phyloP scores from a whole-genome alignment of 1,140 invertebrate genomes.

The Tenebrio molitor region DNA sequence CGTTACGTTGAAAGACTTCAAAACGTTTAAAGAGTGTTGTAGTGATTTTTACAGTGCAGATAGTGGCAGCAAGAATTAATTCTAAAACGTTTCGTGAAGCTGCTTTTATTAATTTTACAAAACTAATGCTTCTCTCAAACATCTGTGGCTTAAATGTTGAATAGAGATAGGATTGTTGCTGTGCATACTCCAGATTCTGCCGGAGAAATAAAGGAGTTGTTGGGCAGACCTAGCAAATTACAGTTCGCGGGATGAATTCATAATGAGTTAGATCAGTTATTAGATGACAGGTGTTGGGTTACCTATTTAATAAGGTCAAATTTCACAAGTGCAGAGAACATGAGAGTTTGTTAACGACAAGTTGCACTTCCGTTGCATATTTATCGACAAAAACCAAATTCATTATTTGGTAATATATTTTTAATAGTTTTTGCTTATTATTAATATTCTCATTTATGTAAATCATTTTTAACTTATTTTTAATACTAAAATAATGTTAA shows the following conservation, averaged over 20 bases:
- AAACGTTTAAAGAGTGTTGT: constrained; percentile 44
- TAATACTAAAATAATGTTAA: too few relatives aligned
- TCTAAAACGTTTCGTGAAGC: not conserved
- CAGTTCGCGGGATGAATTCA: constrained; percentile 60
- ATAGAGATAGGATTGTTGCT: constrained; percentile 22
- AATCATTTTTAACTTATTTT: too few relatives aligned
- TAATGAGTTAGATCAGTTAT: constrained; percentile 60
- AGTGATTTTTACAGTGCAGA: not conserved
- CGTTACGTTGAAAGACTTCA: not conserved
- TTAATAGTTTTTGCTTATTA: too few relatives aligned
- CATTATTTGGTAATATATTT: too few relatives aligned
- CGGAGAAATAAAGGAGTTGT: constrained; percentile 11
- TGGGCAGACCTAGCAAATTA: constrained; percentile 60
- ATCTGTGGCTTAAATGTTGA: constrained; percentile 49
- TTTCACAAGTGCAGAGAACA: constrained; percentile 27
- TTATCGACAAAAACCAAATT: too few relatives aligned
- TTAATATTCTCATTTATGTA: too few relatives aligned
- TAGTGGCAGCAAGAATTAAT: not conserved
- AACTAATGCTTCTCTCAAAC: constrained; percentile 21
- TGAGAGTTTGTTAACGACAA: not conserved
- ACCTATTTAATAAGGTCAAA: constrained; percentile 50
- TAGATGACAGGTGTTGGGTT: constrained; percentile 58
- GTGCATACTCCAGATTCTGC: constrained; percentile 11
- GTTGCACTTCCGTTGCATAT: too few relatives aligned
- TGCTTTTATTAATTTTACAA: constrained; percentile 53